Evolutionary conservation across 2,888 invertebrate species (phyloP).

Genomic region (Mystacides longicornis): DNA sequence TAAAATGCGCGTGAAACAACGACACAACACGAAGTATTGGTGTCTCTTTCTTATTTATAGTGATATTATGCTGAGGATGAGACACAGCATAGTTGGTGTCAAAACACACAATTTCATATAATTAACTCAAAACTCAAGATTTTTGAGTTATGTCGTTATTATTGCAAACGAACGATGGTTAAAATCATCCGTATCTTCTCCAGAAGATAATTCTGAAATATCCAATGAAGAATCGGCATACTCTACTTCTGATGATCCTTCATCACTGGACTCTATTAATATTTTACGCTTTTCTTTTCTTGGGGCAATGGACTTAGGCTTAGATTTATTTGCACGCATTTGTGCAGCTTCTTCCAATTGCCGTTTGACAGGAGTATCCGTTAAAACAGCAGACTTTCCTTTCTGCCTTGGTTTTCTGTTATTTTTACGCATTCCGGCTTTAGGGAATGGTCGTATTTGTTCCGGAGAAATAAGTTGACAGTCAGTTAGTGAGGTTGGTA

Average conservation of each 20-base stretch:
- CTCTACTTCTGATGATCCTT: neutral
- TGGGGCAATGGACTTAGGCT: neutral
- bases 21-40: too few species aligned
- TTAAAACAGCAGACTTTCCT: neutral
- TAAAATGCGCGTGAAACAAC: too few species aligned
- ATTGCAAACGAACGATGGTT: too few species aligned
- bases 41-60: too few species aligned
- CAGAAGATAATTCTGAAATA: too few species aligned
- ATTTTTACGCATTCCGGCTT: neutral
- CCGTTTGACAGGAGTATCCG: neutral
- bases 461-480: neutral
- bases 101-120: too few species aligned
- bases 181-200: too few species aligned
- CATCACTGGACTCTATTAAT: neutral
- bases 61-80: too few species aligned
- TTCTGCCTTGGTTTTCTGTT: neutral
- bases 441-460: neutral
- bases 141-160: too few species aligned
- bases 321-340: neutral
- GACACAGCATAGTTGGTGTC: too few species aligned
- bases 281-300: neutral
- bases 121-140: too few species aligned
- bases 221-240: neutral
- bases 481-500: neutral
- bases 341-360: too few species aligned